These are phyloP conservation scores for Calliphora vomitoria DNA, from an alignment of 2,888 invertebrate species.

Conservation along the genomic window DNA sequence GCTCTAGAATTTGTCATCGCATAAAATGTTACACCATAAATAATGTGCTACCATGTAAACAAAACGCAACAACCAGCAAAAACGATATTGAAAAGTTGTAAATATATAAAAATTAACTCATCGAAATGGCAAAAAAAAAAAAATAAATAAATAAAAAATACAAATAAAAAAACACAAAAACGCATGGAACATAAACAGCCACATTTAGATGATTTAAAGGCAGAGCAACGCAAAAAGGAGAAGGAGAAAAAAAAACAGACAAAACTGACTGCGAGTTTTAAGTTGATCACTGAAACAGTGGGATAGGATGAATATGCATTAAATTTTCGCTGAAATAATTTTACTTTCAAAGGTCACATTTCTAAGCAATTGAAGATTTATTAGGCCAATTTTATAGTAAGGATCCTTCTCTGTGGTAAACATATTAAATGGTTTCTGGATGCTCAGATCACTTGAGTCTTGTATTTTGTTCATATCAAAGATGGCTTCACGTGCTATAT, in stretches of 20 bases:
- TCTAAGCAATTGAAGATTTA: too few species aligned
- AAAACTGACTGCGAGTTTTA: neutral
- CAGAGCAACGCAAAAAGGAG: neutral
- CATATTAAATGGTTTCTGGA: too few species aligned
- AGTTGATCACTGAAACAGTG: constrained; percentile 21
- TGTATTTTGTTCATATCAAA: too few species aligned
- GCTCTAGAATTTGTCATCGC: constrained; percentile 71
- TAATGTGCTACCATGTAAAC: constrained; percentile 54
- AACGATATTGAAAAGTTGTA: constrained; percentile 47
- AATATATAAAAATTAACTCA: constrained; percentile 61
- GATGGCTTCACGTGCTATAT: too few species aligned
- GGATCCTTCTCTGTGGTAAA: too few species aligned
- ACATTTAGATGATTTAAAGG: constrained; percentile 38
- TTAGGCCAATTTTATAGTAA: too few species aligned
- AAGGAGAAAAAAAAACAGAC: neutral
- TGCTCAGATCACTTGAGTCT: too few species aligned
- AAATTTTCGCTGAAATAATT: too few species aligned
- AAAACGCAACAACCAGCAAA: constrained; percentile 13
- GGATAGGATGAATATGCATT: neutral
- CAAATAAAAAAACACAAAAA: neutral
- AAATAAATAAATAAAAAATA: too few species aligned
- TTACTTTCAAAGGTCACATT: too few species aligned
- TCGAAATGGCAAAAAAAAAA: constrained; percentile 25
- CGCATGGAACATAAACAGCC: constrained; percentile 25
- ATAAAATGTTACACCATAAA: constrained; percentile 67